These are phyloP conservation scores for Polia nebulosa DNA, from an alignment of 2,888 invertebrate genomes.

Conservation along the genomic window DNA sequence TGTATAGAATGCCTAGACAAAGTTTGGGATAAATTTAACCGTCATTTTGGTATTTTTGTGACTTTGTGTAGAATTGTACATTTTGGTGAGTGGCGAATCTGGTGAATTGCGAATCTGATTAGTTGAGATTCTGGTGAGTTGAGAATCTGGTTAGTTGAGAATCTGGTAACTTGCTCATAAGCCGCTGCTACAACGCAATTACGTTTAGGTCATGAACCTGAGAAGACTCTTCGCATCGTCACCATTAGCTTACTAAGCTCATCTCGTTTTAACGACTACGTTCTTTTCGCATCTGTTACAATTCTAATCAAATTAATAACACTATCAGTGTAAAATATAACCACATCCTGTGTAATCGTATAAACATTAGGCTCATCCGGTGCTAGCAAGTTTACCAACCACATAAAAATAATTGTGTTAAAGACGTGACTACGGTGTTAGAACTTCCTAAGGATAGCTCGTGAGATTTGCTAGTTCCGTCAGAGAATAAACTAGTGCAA, in stretches of 20 bases:
- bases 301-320: slow-evolving; percentile 7
- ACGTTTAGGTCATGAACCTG: too few relatives aligned
- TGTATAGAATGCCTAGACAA: too few relatives aligned
- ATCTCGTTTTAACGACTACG: background rate
- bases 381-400: slow-evolving; percentile 10
- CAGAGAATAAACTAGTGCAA: background rate
- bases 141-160: too few relatives aligned
- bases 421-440: slow-evolving; percentile 27
- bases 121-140: too few relatives aligned
- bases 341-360: slow-evolving; percentile 26
- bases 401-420: slow-evolving; percentile 12
- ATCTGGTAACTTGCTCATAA: too few relatives aligned
- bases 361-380: slow-evolving; percentile 30
- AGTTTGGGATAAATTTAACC: too few relatives aligned
- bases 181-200: too few relatives aligned
- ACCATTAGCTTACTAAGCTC: background rate
- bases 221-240: too few relatives aligned
- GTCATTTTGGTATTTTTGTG: too few relatives aligned
- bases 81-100: too few relatives aligned
- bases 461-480: background rate
- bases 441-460: background rate
- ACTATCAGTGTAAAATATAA: background rate
- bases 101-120: too few relatives aligned
- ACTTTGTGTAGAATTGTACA: too few relatives aligned
- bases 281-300: background rate